These are phyloP conservation scores for Telmatherina bonti DNA, from an alignment of 2,797 vertebrate genomes.

Conservation along the genomic window DNA sequence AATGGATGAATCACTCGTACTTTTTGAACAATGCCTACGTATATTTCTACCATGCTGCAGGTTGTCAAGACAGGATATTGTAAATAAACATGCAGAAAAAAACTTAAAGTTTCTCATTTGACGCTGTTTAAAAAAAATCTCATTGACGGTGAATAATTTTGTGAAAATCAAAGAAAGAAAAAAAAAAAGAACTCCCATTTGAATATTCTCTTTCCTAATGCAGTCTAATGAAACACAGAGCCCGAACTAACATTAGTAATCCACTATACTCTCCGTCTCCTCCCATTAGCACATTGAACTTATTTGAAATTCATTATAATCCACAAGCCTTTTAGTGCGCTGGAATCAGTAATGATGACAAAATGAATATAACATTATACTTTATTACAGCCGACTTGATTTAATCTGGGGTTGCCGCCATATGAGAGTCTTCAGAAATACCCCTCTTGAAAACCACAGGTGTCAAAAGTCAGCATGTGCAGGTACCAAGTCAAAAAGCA, in stretches of 20 bases:
- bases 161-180: conserved; percentile 66
- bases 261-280: conserved; percentile 70
- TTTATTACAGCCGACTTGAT: conserved; percentile 83
- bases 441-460: conserved; percentile 76
- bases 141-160: conserved; percentile 56
- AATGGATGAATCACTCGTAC: conserved; percentile 25
- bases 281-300: conserved; percentile 78
- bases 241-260: conserved; percentile 79
- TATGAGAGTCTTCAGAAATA: conserved; percentile 79
- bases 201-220: conserved; percentile 68
- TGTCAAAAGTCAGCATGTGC: conserved; percentile 81
- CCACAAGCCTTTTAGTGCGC: conserved; percentile 77
- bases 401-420: conserved; percentile 78
- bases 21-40: conserved; percentile 53
- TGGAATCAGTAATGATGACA: conserved; percentile 81
- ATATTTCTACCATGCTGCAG: conserved; percentile 18
- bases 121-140: conserved; percentile 39
- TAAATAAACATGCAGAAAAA: conserved; percentile 53
- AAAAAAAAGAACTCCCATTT: conserved; percentile 46
- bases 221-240: conserved; percentile 75
- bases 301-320: conserved; percentile 83
- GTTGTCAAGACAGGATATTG: conserved; percentile 20
- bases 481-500: conserved; percentile 80
- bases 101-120: conserved; percentile 46
- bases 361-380: conserved; percentile 83